Conservation (phyloP, 1,140 invertebrate species). For the Drosophila biarmipes region DNA sequence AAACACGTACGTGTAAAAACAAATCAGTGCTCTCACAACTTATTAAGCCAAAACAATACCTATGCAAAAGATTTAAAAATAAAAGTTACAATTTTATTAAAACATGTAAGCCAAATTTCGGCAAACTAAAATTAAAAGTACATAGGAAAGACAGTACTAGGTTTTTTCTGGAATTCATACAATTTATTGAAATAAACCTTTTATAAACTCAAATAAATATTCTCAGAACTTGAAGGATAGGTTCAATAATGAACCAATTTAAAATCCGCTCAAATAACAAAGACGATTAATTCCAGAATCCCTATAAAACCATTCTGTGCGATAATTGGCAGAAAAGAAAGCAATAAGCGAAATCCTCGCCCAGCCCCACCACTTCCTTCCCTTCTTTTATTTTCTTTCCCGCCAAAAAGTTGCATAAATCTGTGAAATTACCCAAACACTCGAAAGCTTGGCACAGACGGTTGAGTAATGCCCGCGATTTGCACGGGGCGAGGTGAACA, state of each 20-base stretch:
- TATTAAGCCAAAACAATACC: no score
- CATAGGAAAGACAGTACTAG: no score
- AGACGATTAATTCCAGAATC: neutral
- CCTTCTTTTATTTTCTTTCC: conserved; percentile 13
- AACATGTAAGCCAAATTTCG: no score
- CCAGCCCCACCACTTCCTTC: neutral
- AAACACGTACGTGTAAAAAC: neutral
- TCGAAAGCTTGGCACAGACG: conserved; percentile 44
- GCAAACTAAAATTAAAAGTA: no score
- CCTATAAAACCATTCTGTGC: neutral
- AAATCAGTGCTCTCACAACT: neutral
- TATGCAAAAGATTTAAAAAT: no score
- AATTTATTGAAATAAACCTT: neutral
- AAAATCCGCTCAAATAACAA: neutral
- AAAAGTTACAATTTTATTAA: no score
- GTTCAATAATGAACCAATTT: neutral
- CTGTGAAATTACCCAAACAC: conserved; percentile 56
- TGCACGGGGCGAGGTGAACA: neutral
- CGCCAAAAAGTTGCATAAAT: conserved; percentile 62
- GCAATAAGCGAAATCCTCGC: conserved; percentile 1
- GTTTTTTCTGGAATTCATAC: no score
- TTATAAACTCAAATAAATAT: neutral
- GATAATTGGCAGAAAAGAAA: conserved; percentile 24
- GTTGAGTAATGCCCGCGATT: conserved; percentile 32
- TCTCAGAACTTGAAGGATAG: neutral